A percentile compares a stretch with the other conserved stretches of the same genome.
phyloP scores from a whole-genome alignment of 1,140 invertebrate species.

The Oreohelix idahoensis region DNA sequence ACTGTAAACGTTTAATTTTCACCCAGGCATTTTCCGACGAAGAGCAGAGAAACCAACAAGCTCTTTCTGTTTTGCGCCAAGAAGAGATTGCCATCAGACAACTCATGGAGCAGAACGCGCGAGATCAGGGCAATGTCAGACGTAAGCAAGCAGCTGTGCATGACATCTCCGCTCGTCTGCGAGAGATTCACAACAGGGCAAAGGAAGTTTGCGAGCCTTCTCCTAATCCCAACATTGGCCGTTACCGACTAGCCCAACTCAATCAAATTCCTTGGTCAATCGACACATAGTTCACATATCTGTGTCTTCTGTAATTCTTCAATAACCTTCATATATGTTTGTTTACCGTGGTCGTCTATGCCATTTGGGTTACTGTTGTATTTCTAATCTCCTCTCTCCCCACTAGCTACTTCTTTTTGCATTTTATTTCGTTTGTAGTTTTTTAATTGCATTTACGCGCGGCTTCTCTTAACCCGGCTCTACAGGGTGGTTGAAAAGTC shows the following conservation, averaged over 20 bases:
- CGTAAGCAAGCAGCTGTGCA: conserved; percentile 43
- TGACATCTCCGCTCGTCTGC: conserved; percentile 43
- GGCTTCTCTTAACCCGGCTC: too few species aligned
- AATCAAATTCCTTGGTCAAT: conserved; percentile 51
- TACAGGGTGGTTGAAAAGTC: too few species aligned
- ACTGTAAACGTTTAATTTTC: background rate
- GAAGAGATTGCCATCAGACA: conserved; percentile 51
- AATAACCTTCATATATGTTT: too few species aligned
- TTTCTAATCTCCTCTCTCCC: too few species aligned
- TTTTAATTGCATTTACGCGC: too few species aligned
- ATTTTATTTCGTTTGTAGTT: too few species aligned
- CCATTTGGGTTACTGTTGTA: too few species aligned
- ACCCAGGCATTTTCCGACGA: conserved; percentile 41
- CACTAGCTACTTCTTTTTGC: too few species aligned
- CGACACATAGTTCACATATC: background rate
- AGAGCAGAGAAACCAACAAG: conserved; percentile 44
- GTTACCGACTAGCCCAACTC: conserved; percentile 46
- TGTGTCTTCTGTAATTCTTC: too few species aligned
- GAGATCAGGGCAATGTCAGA: conserved; percentile 47
- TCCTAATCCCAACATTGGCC: conserved; percentile 40
- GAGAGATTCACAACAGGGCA: conserved; percentile 45
- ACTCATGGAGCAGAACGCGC: conserved; percentile 50
- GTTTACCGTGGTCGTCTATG: too few species aligned
- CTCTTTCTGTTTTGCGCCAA: conserved; percentile 44
- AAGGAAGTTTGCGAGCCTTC: conserved; percentile 45